phyloP scores from a whole-genome alignment of 2,888 invertebrate species.

The Euzophera pinguis region DNA sequence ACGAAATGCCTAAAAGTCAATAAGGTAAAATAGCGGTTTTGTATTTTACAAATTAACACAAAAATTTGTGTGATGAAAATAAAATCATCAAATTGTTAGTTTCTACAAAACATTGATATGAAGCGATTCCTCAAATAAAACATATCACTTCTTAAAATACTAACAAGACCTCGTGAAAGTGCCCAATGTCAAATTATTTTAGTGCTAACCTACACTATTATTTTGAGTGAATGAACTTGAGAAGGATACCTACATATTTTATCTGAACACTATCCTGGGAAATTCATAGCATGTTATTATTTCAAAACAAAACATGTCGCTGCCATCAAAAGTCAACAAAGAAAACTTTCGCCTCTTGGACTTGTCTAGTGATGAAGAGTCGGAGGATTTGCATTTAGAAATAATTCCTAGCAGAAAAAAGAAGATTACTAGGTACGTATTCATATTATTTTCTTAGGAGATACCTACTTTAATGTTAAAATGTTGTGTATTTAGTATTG shows the following conservation, averaged over 20 bases:
- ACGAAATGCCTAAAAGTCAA: no score
- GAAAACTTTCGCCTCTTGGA: constrained; percentile 83
- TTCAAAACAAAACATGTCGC: constrained; percentile 51
- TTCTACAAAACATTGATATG: neutral
- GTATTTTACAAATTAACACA: no score
- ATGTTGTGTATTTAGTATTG: no score
- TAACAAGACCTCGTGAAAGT: neutral
- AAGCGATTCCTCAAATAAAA: no score
- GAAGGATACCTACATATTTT: neutral
- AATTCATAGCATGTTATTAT: constrained; percentile 52
- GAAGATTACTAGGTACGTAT: constrained; percentile 74
- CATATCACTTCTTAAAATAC: no score
- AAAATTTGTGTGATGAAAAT: neutral
- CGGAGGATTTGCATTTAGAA: constrained; percentile 80
- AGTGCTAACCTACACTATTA: neutral
- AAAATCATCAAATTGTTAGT: neutral
- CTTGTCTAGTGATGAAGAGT: constrained; percentile 81
- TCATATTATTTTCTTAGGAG: constrained; percentile 7
- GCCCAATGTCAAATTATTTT: neutral
- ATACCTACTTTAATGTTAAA: no score
- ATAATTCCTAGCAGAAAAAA: constrained; percentile 79
- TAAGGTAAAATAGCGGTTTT: no score
- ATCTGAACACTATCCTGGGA: neutral
- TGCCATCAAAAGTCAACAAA: constrained; percentile 73
- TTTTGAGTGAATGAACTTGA: neutral